Percentiles rank a stretch among this genome's conserved stretches.
These are phyloP conservation scores for Camponotus floridanus DNA, from an alignment of 1,140 invertebrate species.

Conservation along the genomic window DNA sequence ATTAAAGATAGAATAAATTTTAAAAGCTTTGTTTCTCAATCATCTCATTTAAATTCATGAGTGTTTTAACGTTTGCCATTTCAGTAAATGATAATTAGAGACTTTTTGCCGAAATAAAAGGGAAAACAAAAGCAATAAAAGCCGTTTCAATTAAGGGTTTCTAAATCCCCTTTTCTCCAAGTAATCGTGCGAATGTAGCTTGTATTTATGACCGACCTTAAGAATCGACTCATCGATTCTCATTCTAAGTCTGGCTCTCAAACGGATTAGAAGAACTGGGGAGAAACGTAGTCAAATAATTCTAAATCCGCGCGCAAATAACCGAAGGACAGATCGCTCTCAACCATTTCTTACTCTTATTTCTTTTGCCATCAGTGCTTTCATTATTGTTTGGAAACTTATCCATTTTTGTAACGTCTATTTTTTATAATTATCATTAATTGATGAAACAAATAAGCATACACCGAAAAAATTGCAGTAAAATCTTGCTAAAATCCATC, in stretches of 20 bases:
- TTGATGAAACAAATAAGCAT: background rate
- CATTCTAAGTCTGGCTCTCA: conserved; percentile 37
- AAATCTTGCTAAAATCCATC: background rate
- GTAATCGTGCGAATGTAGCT: conserved; percentile 46
- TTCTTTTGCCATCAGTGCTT: background rate
- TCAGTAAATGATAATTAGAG: background rate
- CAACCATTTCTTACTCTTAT: background rate
- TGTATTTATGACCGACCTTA: conserved; percentile 69
- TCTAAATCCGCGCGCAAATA: conserved; percentile 33
- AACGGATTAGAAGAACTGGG: conserved; percentile 45
- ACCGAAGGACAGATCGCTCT: background rate
- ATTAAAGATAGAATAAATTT: background rate
- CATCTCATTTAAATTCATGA: conserved; percentile 13
- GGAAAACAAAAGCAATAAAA: background rate
- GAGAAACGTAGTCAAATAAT: background rate
- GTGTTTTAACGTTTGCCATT: background rate
- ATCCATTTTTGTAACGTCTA: background rate
- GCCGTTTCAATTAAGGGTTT: conserved; percentile 30
- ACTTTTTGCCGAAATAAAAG: background rate
- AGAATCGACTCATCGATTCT: conserved; percentile 50
- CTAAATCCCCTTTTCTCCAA: conserved; percentile 1
- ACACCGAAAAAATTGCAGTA: background rate
- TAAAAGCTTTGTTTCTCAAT: background rate
- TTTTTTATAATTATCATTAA: background rate
- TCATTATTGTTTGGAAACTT: background rate